Evolutionary conservation across 2,797 vertebrate species (phyloP).

Genomic region (Neosilurus hyrtlii): DNA sequence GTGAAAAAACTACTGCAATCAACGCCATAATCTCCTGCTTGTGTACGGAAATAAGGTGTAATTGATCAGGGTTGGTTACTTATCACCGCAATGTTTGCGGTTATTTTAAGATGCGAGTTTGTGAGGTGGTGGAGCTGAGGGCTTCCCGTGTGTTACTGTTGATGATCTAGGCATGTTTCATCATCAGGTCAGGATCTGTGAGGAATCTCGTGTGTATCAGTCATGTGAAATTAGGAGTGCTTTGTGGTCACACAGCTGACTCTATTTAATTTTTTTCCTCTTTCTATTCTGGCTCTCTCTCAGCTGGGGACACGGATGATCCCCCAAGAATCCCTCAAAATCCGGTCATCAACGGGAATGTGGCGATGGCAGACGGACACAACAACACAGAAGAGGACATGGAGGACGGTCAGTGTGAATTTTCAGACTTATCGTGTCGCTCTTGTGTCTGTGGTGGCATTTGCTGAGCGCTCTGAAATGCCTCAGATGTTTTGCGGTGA

Average conservation of each 20-base stretch:
- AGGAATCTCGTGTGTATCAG: neutral
- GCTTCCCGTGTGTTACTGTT: neutral
- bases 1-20: too few relatives aligned
- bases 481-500: neutral
- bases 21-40: too few relatives aligned
- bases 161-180: neutral
- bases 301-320: slow-evolving; percentile 97
- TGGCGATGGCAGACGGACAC: slow-evolving; percentile 95
- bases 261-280: neutral
- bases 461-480: neutral
- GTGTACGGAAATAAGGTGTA: too few relatives aligned
- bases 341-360: slow-evolving; percentile 96
- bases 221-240: neutral
- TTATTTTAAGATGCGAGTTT: neutral
- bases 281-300: neutral
- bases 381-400: slow-evolving; percentile 98
- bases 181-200: neutral
- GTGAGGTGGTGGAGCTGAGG: neutral
- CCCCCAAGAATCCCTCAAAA: slow-evolving; percentile 97
- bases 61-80: too few relatives aligned
- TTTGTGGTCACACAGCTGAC: neutral
- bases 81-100: too few relatives aligned
- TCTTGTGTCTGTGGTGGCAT: slow-evolving; percentile 11
- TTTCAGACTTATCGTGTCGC: neutral
- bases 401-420: slow-evolving; percentile 87